Conservation (phyloP, 2,888 invertebrate species). For the Aelia acuminata region DNA sequence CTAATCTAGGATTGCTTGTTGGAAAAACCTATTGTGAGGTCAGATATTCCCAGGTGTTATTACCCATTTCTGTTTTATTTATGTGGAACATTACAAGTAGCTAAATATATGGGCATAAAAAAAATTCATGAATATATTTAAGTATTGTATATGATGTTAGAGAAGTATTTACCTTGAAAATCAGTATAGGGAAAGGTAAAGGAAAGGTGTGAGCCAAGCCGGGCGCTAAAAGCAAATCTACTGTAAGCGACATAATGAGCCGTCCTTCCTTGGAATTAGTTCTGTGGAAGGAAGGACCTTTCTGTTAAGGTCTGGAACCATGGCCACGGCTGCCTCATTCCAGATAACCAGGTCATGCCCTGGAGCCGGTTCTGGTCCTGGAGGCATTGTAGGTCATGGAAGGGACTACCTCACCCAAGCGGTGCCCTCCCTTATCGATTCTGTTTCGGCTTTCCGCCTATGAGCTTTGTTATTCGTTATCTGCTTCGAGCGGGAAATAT, state of each 20-base stretch:
- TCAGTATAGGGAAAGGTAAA: neutral
- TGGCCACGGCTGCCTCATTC: neutral
- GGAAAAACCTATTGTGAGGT: too few relatives aligned
- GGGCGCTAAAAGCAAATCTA: neutral
- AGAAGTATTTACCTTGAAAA: neutral
- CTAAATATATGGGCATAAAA: too few relatives aligned
- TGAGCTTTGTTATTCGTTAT: neutral
- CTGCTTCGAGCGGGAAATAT: neutral
- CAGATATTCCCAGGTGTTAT: too few relatives aligned
- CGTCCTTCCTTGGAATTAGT: conserved; percentile 46
- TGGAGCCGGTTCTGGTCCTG: neutral
- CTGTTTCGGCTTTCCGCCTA: neutral
- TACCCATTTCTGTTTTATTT: too few relatives aligned
- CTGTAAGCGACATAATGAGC: neutral
- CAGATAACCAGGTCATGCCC: neutral
- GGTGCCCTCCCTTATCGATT: neutral
- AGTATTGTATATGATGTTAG: too few relatives aligned
- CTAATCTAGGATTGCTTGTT: too few relatives aligned
- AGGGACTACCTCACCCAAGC: neutral
- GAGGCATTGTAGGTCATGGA: neutral
- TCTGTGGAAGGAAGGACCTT: conserved; percentile 28
- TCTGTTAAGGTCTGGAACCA: neutral
- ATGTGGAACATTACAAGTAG: neutral
- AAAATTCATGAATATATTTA: too few relatives aligned
- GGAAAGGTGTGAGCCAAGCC: neutral